A percentile compares a stretch with the other conserved stretches of the same genome.
These are phyloP conservation scores for Drosophila glabriapex DNA, from an alignment of 2,888 invertebrate genomes.

Conservation along the genomic window DNA sequence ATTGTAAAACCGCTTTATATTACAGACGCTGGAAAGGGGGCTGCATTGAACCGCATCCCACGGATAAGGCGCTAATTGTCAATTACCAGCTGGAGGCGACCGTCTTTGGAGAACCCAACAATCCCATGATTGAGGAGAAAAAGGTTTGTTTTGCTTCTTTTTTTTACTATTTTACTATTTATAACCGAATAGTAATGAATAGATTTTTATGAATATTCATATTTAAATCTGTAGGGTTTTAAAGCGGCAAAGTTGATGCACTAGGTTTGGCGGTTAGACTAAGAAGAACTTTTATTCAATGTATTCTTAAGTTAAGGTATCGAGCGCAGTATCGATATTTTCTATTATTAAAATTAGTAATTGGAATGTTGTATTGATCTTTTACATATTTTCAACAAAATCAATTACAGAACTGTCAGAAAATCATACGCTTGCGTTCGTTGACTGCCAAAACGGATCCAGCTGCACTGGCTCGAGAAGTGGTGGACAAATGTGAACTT, in stretches of 20 bases:
- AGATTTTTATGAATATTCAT: neutral
- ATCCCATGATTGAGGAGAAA: slow-evolving; percentile 92
- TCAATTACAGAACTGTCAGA: slow-evolving; percentile 89
- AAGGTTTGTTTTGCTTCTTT: slow-evolving; percentile 86
- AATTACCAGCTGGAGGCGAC: slow-evolving; percentile 95
- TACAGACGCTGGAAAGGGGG: slow-evolving; percentile 90
- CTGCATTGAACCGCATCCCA: slow-evolving; percentile 94
- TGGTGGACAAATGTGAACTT: slow-evolving; percentile 93
- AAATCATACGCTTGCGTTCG: slow-evolving; percentile 93
- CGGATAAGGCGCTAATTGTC: slow-evolving; percentile 93
- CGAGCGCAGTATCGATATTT: no score
- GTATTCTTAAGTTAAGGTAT: no score
- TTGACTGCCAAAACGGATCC: slow-evolving; percentile 93
- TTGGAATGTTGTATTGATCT: no score
- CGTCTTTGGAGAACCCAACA: slow-evolving; percentile 92
- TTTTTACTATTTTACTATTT: neutral
- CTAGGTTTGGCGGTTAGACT: no score
- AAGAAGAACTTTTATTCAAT: no score
- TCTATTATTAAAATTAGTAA: no score
- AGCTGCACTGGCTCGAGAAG: slow-evolving; percentile 91
- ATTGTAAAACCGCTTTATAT: slow-evolving; percentile 8
- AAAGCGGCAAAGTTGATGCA: no score
- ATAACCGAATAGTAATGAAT: neutral
- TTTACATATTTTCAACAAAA: no score
- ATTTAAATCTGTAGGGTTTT: no score